Evolutionary conservation across 2,888 invertebrate genomes (phyloP).

Genomic region (Acanthosepion esculentum): DNA sequence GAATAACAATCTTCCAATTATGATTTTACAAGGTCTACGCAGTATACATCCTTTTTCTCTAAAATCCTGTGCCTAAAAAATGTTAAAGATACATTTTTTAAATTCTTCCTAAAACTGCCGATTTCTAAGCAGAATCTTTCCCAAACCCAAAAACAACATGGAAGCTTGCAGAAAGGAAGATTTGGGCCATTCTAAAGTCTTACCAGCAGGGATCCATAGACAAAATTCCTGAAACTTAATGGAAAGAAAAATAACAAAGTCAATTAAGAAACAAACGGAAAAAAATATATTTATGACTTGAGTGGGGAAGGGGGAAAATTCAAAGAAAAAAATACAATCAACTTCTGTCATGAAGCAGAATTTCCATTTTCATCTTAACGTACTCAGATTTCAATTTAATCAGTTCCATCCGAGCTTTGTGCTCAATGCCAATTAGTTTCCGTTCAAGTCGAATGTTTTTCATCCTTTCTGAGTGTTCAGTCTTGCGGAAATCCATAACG

Average conservation of each 20-base stretch:
- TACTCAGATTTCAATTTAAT: slow-evolving; percentile 39
- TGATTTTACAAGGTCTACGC: too few species aligned
- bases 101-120: too few species aligned
- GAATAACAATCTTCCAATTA: too few species aligned
- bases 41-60: too few species aligned
- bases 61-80: too few species aligned
- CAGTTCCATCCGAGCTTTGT: slow-evolving; percentile 40
- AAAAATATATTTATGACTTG: neutral
- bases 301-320: neutral
- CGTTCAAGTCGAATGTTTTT: slow-evolving; percentile 35
- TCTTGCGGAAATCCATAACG: slow-evolving; percentile 11
- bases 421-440: neutral
- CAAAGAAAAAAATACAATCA: neutral
- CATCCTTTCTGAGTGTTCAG: slow-evolving; percentile 33
- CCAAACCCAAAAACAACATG: too few species aligned
- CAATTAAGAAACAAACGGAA: neutral
- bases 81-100: too few species aligned
- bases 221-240: too few species aligned
- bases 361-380: slow-evolving; percentile 33
- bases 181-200: too few species aligned
- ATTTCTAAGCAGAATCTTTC: too few species aligned
- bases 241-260: neutral
- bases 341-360: neutral
- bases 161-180: too few species aligned
- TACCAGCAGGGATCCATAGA: too few species aligned